These are phyloP conservation scores for Saccopteryx bilineata DNA, from an alignment of 2,113 vertebrate species.

Conservation along the genomic window DNA sequence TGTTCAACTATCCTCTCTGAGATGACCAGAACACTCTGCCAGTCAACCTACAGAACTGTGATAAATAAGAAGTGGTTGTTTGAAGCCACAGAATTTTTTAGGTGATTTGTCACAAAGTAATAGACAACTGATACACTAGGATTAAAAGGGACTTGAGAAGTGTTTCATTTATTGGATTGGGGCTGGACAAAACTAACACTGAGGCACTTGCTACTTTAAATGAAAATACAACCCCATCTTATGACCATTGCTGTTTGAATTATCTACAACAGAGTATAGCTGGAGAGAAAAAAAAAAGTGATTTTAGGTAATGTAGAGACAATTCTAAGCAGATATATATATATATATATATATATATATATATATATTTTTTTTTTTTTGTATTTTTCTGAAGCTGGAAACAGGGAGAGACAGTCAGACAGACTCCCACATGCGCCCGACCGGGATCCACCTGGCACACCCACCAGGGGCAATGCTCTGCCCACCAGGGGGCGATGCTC, in stretches of 20 bases:
- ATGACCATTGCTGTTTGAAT: neutral
- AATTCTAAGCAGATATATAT: neutral
- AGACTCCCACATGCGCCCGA: no score
- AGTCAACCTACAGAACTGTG: neutral
- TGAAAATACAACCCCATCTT: neutral
- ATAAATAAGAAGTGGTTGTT: neutral
- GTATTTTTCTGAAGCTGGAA: no score
- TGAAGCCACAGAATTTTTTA: constrained; percentile 21
- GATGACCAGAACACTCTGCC: neutral
- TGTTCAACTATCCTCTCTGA: neutral
- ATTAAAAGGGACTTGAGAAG: neutral
- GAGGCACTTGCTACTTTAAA: neutral
- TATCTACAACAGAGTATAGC: neutral
- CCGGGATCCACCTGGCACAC: no score
- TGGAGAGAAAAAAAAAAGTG: neutral
- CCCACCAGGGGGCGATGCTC: no score
- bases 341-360: no score
- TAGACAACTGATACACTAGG: neutral
- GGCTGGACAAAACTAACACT: neutral
- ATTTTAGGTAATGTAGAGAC: neutral
- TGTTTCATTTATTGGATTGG: neutral
- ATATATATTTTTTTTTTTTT: no score
- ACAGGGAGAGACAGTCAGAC: no score
- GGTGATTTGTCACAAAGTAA: neutral
- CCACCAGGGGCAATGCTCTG: no score